These are phyloP conservation scores for Paramisgurnus dabryanus DNA, from an alignment of 2,113 vertebrate species.

Conservation along the genomic window DNA sequence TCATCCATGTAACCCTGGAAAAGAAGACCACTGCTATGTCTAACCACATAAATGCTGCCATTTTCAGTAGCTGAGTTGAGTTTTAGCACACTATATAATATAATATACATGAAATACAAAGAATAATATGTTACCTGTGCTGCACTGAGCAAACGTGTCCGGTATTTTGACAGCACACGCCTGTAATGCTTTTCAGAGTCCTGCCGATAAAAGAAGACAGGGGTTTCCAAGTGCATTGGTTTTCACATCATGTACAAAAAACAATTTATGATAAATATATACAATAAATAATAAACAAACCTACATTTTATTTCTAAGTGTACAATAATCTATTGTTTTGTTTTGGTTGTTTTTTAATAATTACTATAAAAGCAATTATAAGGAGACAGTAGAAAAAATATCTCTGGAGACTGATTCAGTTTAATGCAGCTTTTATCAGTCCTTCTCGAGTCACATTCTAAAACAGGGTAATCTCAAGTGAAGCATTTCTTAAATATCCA, in stretches of 20 bases:
- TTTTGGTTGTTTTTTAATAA: not conserved
- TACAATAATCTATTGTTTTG: not conserved
- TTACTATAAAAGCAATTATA: not conserved
- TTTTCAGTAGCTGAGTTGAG: not conserved
- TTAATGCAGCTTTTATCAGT: conserved; percentile 8
- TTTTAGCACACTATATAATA: not conserved
- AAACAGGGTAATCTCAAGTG: not conserved
- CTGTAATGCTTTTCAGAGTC: conserved; percentile 80
- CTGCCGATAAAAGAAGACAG: conserved; percentile 58
- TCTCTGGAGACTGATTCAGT: conserved; percentile 11
- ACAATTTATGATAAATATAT: too few relatives aligned
- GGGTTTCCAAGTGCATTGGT: not conserved
- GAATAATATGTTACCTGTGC: conserved; percentile 75
- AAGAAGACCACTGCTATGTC: conserved; percentile 1
- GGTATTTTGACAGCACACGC: conserved; percentile 81
- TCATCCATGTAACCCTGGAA: conserved; percentile 87
- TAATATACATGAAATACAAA: not conserved
- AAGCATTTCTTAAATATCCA: not conserved
- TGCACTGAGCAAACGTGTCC: conserved; percentile 84
- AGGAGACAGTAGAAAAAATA: not conserved
- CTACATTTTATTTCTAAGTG: not conserved
- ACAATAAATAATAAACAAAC: not conserved
- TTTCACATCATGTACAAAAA: not conserved
- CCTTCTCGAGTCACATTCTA: not conserved
- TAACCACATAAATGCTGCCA: not conserved